These are phyloP conservation scores for Drosophila sproati DNA, from an alignment of 1,140 invertebrate genomes.

Conservation along the genomic window DNA sequence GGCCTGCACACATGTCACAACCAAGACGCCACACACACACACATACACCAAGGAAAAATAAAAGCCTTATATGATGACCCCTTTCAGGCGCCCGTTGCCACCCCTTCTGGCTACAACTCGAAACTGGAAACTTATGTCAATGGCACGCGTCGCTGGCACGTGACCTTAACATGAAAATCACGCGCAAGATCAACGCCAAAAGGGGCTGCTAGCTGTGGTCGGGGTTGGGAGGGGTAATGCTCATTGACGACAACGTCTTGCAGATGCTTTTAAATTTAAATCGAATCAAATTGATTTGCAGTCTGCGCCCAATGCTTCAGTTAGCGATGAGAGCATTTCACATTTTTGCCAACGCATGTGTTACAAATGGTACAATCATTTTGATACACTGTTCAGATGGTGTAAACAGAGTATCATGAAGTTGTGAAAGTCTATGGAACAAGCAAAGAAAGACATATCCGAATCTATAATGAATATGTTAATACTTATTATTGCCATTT, in stretches of 20 bases:
- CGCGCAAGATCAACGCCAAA: constrained; percentile 62
- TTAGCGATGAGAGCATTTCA: background rate
- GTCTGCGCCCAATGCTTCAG: constrained; percentile 24
- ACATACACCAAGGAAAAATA: background rate
- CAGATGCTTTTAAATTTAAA: constrained; percentile 83
- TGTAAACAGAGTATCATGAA: no score
- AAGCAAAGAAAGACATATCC: no score
- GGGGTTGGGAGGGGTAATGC: background rate
- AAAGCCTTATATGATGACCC: constrained; percentile 29
- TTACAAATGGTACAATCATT: no score
- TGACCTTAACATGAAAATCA: constrained; percentile 81
- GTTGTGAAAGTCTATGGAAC: no score
- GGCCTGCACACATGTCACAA: constrained; percentile 53
- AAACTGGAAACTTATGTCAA: constrained; percentile 78
- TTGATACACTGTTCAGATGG: no score
- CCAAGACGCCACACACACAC: constrained; percentile 4
- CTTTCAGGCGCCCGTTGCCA: constrained; percentile 46
- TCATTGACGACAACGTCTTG: constrained; percentile 34
- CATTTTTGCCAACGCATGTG: background rate
- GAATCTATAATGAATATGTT: no score
- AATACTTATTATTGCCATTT: no score
- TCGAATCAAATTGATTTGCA: constrained; percentile 83
- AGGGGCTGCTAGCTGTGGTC: constrained; percentile 1
- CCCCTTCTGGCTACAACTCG: constrained; percentile 35
- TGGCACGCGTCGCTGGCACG: constrained; percentile 73